Base-by-base conservation (phyloP, 2,797 vertebrate species). In the Sparus aurata region DNA sequence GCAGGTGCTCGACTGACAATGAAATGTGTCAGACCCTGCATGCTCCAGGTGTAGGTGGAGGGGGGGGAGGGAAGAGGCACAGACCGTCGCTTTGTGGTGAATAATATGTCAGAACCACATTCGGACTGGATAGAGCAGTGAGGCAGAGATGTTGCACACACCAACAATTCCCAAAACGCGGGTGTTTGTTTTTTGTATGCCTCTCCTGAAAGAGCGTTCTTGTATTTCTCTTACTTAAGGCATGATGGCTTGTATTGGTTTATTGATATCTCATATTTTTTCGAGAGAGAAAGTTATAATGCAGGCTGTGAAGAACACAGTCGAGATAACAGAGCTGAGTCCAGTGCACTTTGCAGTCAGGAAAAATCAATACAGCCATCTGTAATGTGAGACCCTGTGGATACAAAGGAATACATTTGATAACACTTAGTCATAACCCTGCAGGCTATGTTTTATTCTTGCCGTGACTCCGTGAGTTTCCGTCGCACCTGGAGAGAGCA, bases 391-490 rank as follows among this genome's bases (percentile, higher is more conserved):
- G 82, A 87, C 79, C 86, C 75, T 49, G 86, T 87, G 86, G 89
- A 89, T 89, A 86, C 81, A 89, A 86, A 91, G 83, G 77, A 93
- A 92, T 85, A 73, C 78, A 89, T 93, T 89, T 92, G 83, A 91
- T 91, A 92, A 91, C 88, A 88, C 90, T 90, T 91, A 90, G 89
- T 92, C 91, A 93, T 89, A 91, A 91, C 89, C 77, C 90, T 85
- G 77, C 84, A 87, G 91, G 90, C 90, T 81, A 53, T 80, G 79
- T 89, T 91, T 92, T 84, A 82, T 87, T 89, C 89, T 87, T 59
- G 25, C 83, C 25, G 46, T 59, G 77, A 85, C 82, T 76, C 9
- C 23, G 34, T 55, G 66, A 77, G 82, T 52, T 78, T 82, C 67
- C 79, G 82, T 86, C 77, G 69, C 89, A 91, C 89, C 91, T 90